phyloP scores from a whole-genome alignment of 2,797 vertebrate genomes.

The Sebastes minor region DNA sequence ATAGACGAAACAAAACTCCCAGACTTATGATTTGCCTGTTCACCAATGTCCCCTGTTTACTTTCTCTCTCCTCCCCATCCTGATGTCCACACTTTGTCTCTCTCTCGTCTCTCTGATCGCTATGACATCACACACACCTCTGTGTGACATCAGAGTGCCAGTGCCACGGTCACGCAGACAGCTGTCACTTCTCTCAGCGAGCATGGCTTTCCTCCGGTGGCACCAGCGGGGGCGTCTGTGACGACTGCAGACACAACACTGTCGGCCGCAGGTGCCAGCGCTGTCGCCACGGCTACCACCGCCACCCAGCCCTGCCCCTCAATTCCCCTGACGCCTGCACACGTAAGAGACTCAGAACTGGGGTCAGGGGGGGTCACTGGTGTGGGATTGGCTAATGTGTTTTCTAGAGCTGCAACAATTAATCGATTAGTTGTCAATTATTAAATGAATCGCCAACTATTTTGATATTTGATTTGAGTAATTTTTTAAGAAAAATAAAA shows the following conservation, averaged over 20 bases:
- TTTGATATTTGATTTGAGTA: no score
- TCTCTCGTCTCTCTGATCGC: background rate
- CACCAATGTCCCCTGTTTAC: background rate
- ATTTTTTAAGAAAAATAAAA: no score
- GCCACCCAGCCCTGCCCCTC: constrained; percentile 78
- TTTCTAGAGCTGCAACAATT: no score
- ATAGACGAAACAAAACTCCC: background rate
- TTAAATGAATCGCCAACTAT: no score
- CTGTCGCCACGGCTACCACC: constrained; percentile 85
- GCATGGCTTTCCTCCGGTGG: constrained; percentile 85
- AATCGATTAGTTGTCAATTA: no score
- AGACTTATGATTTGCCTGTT: background rate
- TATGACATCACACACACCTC: background rate
- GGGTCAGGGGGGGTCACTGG: background rate
- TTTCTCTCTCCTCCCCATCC: background rate
- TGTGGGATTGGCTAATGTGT: background rate
- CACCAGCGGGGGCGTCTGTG: constrained; percentile 85
- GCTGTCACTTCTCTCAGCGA: constrained; percentile 87
- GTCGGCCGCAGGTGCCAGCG: constrained; percentile 88
- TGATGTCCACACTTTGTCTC: background rate
- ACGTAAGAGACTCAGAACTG: constrained; percentile 76
- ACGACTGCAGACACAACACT: constrained; percentile 88
- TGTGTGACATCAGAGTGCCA: constrained; percentile 82
- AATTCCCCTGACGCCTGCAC: constrained; percentile 84
- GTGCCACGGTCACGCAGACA: constrained; percentile 87